phyloP scores from a whole-genome alignment of 2,797 vertebrate genomes.

The Sebastes steindachneri region DNA sequence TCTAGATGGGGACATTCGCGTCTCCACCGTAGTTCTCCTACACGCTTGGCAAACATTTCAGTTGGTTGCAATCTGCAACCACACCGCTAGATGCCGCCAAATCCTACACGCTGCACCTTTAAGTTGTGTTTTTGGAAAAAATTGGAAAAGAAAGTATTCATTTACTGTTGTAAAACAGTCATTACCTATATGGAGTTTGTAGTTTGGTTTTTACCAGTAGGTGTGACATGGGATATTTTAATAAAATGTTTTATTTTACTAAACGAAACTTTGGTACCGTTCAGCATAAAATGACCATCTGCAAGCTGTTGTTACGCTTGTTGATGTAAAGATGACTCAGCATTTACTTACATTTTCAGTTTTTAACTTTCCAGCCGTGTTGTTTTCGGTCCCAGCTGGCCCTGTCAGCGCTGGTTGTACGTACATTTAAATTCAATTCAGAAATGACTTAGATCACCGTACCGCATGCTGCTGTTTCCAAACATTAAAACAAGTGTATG shows the following conservation, averaged over 20 bases:
- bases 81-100: neutral
- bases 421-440: neutral
- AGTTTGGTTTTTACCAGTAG: neutral
- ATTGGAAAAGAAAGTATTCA: neutral
- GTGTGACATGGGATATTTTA: neutral
- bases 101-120: neutral
- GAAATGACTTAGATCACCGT: neutral
- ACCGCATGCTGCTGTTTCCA: neutral
- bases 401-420: neutral
- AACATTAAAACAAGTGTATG: neutral
- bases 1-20: neutral
- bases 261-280: neutral
- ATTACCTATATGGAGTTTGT: neutral
- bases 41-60: neutral
- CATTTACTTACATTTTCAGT: neutral
- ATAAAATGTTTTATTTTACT: neutral
- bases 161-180: neutral
- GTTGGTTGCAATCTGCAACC: neutral
- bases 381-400: neutral
- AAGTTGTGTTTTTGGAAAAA: neutral
- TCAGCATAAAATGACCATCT: neutral
- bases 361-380: neutral
- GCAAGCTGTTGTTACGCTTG: neutral
- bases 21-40: too few relatives aligned
- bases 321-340: neutral